Conservation (phyloP, 2,888 invertebrate genomes). For the Xestia rhomboidea region DNA sequence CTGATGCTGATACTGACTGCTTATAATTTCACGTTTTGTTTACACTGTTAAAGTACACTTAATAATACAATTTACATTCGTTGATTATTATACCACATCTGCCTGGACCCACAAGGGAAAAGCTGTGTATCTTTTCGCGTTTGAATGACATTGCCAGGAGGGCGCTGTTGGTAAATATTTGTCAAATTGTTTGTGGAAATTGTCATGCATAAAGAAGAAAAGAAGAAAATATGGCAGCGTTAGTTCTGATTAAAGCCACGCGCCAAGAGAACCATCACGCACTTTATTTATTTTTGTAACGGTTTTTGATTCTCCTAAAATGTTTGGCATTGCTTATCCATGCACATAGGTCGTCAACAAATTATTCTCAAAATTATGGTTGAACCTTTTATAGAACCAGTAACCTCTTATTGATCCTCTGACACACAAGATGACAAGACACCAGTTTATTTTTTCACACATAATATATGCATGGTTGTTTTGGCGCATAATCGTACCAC, state of each 20-base stretch:
- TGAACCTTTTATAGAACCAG: not conserved
- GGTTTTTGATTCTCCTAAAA: not conserved
- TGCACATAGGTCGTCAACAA: not conserved
- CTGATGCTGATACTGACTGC: conserved; percentile 38
- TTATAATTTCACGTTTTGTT: conserved; percentile 1
- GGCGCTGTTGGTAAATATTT: not conserved
- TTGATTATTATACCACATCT: not conserved
- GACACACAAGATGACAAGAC: not conserved
- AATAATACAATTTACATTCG: not conserved
- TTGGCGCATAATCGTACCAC: not conserved
- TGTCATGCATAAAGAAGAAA: no score
- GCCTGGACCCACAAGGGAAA: not conserved
- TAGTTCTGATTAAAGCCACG: not conserved
- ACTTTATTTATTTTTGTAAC: not conserved
- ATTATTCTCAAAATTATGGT: not conserved
- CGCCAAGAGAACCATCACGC: not conserved
- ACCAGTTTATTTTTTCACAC: not conserved
- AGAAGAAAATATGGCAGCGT: not conserved
- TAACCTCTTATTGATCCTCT: not conserved
- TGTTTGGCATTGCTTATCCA: not conserved
- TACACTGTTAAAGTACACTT: not conserved
- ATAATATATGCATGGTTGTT: not conserved
- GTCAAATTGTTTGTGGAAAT: not conserved
- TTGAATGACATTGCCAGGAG: not conserved
- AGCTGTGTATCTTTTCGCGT: no score